Evolutionary conservation across 2,888 invertebrate species (phyloP).

Genomic region (Xestobium rufovillosum): DNA sequence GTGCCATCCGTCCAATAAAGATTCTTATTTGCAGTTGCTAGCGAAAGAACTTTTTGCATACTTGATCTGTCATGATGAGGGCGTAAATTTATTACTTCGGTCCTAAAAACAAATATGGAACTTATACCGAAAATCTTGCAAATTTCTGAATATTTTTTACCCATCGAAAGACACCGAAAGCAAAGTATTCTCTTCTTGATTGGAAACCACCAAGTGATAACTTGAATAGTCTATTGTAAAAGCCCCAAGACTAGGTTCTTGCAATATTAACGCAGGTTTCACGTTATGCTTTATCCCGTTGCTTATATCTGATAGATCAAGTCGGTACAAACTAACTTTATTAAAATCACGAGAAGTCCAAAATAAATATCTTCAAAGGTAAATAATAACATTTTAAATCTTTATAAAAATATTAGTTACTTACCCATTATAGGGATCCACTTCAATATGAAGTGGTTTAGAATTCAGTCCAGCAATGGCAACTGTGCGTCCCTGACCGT

Average conservation of each 20-base stretch:
- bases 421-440: slow-evolving; percentile 88
- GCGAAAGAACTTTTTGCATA: slow-evolving; percentile 65
- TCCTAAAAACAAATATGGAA: slow-evolving; percentile 40
- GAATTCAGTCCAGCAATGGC: slow-evolving; percentile 63
- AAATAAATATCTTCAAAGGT: slow-evolving; percentile 63
- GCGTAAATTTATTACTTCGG: slow-evolving; percentile 64
- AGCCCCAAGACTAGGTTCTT: slow-evolving; percentile 63
- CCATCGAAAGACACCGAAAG: slow-evolving; percentile 77
- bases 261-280: slow-evolving; percentile 56
- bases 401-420: slow-evolving; percentile 21
- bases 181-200: slow-evolving; percentile 68
- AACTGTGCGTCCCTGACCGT: slow-evolving; percentile 62
- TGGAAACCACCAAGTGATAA: slow-evolving; percentile 70
- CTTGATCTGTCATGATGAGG: slow-evolving; percentile 68
- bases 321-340: slow-evolving; percentile 62
- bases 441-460: slow-evolving; percentile 73
- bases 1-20: slow-evolving; percentile 84
- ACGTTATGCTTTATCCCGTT: slow-evolving; percentile 66
- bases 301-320: slow-evolving; percentile 70
- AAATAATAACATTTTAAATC: slow-evolving; percentile 5
- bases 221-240: slow-evolving; percentile 78
- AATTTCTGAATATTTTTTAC: slow-evolving; percentile 40
- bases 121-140: background rate
- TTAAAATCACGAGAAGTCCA: slow-evolving; percentile 57
- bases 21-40: slow-evolving; percentile 66